Percentiles rank a stretch among this genome's conserved stretches.
Evolutionary conservation across 2,888 invertebrate species (phyloP).

Genomic region (Carterocephalus palaemon): DNA sequence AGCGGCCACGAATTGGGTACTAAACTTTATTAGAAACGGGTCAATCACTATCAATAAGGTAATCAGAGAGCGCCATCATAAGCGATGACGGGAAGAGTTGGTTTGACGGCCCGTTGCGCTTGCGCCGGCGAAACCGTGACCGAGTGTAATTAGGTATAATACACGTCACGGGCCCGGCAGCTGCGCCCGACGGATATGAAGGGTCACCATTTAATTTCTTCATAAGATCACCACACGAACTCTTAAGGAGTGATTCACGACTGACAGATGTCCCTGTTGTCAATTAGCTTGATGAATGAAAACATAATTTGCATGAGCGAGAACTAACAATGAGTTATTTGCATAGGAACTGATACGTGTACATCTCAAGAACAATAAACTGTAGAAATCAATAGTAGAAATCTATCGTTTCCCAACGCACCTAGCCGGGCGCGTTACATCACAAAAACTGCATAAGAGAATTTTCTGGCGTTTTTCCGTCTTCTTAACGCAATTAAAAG

Average conservation of each 20-base stretch:
- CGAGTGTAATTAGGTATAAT: slow-evolving; percentile 53
- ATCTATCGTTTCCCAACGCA: slow-evolving; percentile 60
- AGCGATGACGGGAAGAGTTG: slow-evolving; percentile 17
- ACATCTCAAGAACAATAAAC: slow-evolving; percentile 64
- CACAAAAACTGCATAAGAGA: slow-evolving; percentile 35
- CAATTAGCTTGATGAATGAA: slow-evolving; percentile 72
- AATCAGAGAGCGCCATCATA: slow-evolving; percentile 30
- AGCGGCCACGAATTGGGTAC: slow-evolving; percentile 18
- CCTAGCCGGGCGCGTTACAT: slow-evolving; percentile 38
- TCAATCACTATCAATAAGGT: slow-evolving; percentile 33
- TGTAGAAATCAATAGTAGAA: slow-evolving; percentile 73
- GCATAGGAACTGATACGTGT: slow-evolving; percentile 56
- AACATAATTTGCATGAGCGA: slow-evolving; percentile 66
- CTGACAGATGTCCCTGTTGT: slow-evolving; percentile 69
- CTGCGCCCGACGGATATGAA: slow-evolving; percentile 69
- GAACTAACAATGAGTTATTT: slow-evolving; percentile 63
- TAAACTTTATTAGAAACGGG: slow-evolving; percentile 30
- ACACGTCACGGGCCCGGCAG: slow-evolving; percentile 58
- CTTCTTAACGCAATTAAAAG: slow-evolving; percentile 44
- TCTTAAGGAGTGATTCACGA: slow-evolving; percentile 73
- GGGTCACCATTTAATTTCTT: slow-evolving; percentile 71
- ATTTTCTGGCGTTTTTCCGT: slow-evolving; percentile 28
- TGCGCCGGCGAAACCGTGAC: slow-evolving; percentile 35
- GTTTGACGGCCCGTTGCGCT: slow-evolving; percentile 23
- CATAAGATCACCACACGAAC: slow-evolving; percentile 59